Evolutionary conservation across 2,888 invertebrate species (phyloP), one percentile per base, ranked within the genome.

Genomic region (Neoitamus cyanurus): DNA sequence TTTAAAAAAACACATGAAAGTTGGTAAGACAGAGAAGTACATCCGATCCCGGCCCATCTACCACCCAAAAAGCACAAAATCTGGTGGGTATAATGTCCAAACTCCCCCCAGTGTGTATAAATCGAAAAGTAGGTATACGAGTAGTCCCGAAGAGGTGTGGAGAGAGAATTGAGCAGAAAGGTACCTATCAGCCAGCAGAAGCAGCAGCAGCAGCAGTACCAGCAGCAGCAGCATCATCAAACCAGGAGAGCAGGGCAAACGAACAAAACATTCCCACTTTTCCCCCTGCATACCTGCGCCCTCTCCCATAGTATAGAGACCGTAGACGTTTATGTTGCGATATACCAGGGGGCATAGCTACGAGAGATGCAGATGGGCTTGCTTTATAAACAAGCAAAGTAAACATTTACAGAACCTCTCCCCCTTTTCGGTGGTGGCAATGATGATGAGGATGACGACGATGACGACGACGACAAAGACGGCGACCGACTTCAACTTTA

Each of bases 321-420:
- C 5, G n/a, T n/a, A 42, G 42, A 42, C 42, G 42, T 42, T 42
- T 42, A n/a, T n/a, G n/a, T 42, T n/a, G 13, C 42, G 42, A 42
- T 42, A 5, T 58, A 34, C 34, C 34, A 2, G 9, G 6, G 6
- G 20, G 20, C 42, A 42, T 42, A 58, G 58, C 58, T 58, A 36
- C 34, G 48, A 69, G 34, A 82, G 69, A 69, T 82, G 82, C 82
- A 82, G 82, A 82, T 82, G 82, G 82, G 82, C 69, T 31, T 58
- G 58, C 58, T 58, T 83, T 83, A 83, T 58, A 83, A 83, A 83
- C 83, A 83, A 83, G 73, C 58, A 46, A 58, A 83, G 73, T 83
- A 83, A 83, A 83, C 83, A 75, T 83, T 83, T 83, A 83, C 73
- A 83, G 36, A 83, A 25, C 25, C 48, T 48, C 78, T n/a, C 25